Evolutionary conservation across 2,113 vertebrate genomes (phyloP), one percentile per base, ranked within the genome.

Genomic region (Limnothrissa miodon): DNA sequence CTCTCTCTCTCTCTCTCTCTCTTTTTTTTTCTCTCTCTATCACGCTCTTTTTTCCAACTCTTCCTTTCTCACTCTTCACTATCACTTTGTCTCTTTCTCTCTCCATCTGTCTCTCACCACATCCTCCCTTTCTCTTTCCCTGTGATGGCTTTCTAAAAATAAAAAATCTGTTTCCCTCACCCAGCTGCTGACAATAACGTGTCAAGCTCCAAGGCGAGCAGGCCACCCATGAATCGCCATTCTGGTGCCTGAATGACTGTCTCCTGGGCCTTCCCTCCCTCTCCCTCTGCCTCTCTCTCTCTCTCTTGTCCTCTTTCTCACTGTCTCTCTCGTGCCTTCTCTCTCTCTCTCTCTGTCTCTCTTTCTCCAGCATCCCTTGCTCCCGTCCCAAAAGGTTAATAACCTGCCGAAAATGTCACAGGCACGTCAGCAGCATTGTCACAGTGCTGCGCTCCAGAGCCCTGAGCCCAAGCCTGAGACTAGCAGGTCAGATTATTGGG

Each of bases 341-440:
- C 59, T 56, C 36, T 70, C 62, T 66, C 59, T 66, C 59, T 66
- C 59, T 66, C 59, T 33, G 8, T 66, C 29, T 66, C 83, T 86
- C 85, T 86, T 87, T 84, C 48, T 56, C 82, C 25, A 23, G 82
- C 80, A 80, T 62, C 66, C 79, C 80, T 74, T 25, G 59, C 79
- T 78, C 51, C 36, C 53, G 81, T 90, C 88, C 87, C 81, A n/a
- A 93, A 93, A 93, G 93, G 92, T 92, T 93, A 93, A 94, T 92
- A 93, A 90, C 89, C 89, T 89, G 87, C 90, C 83, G 87, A 90
- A 70, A 93, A 91, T 93, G 92, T 93, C 92, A 93, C 92, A 91
- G 92, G 88, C 88, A 90, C 85, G 87, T 90, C 90, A 90, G 84
- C 88, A 88, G 29, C 82, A 21, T 56, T 83, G 88, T 87, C 87